Base-by-base conservation (phyloP, 2,888 invertebrate genomes). In the Linnaemya tessellans region DNA sequence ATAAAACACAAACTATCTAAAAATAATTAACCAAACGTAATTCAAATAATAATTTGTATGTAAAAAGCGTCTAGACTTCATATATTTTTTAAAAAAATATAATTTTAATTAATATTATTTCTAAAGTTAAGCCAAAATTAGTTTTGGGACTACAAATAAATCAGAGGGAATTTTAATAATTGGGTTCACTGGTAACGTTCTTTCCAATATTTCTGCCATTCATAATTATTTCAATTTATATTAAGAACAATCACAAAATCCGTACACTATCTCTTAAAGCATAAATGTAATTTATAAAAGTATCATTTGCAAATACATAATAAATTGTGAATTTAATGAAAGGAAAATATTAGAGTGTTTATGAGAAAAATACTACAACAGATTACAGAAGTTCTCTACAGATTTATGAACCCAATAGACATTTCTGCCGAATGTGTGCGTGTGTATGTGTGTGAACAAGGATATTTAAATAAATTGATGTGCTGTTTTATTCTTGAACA, bases 321-420 rank as follows among this genome's bases (percentile, higher is more conserved):
- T 70, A 70, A 62, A 70, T 79, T 35, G 41, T 51, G 46, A 22
- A 30, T 35, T 38, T 58, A 73, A 73, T 65, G 11, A 49, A 74
- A 46, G 18, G n/a, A 15, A 70, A 70, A 70, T 62, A 75, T 73
- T 68, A 77, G 15, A 25, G 13, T 67, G n/a, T 70, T 49, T 60
- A 68, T 22, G 25, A 68, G 43, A 8, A 25, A 41, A 79, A 64
- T 43, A n/a, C 25, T 15, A 18, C 22, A 41, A 3, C 3, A 60
- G 58, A 78, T 51, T 30, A 64, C 13, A 62, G 38, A 78, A 70
- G 43, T 64, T 79, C 30, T 71, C 70, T 79, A 46, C 41, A 84
- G 80, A 84, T 84, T 84, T 84, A 73, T 84, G 70, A 71, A 84
- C 68, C 75, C 51, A 71, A 80, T 77, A 84, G 8, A 71, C 67